Conservation (phyloP, 2,113 vertebrate species). For the Bos javanicus region DNA sequence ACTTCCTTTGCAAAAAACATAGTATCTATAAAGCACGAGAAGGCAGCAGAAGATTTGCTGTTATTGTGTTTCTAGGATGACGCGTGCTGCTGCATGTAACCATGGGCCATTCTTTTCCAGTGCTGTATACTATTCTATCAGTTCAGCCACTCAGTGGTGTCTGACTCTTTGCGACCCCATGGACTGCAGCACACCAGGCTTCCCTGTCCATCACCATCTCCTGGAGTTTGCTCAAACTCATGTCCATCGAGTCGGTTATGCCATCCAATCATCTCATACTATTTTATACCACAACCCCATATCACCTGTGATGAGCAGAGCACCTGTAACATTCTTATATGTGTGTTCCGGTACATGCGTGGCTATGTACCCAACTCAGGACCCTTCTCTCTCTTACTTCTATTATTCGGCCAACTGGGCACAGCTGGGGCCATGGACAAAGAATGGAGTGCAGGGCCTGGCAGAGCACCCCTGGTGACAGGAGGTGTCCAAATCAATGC, state of each 20-base stretch:
- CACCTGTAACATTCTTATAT: background rate
- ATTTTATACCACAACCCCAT: background rate
- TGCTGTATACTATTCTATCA: background rate
- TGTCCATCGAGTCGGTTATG: accelerated
- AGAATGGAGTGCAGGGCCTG: accelerated
- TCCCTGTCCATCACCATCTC: background rate
- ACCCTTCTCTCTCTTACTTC: background rate
- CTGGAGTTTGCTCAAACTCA: background rate
- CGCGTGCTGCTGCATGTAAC: accelerated
- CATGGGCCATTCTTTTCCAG: accelerated
- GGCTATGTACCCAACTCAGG: accelerated
- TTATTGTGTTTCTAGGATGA: background rate
- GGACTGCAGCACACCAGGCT: background rate
- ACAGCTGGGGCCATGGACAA: accelerated
- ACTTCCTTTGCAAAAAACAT: background rate
- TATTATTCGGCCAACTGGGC: background rate
- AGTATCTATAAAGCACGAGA: background rate
- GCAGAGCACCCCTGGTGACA: too few relatives aligned
- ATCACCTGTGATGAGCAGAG: too few relatives aligned
- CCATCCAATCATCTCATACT: background rate
- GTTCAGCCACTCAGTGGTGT: background rate
- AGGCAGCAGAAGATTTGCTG: too few relatives aligned
- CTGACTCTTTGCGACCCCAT: background rate
- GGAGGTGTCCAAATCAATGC: too few relatives aligned
- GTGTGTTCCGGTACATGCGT: background rate